phyloP scores from a whole-genome alignment of 1,140 invertebrate genomes.

The Meloidogyne hapla region DNA sequence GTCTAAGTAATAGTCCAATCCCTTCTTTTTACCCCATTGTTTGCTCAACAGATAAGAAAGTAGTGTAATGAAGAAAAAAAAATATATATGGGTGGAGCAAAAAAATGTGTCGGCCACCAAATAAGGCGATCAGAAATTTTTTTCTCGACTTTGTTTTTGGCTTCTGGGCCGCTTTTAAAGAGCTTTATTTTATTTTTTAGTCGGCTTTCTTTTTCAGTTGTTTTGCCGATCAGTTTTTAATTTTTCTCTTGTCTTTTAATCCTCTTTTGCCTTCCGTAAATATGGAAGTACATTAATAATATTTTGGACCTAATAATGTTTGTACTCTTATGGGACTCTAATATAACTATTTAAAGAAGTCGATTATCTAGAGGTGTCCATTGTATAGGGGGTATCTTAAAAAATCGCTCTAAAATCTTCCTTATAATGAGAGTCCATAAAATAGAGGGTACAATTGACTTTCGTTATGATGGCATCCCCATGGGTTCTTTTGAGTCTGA shows the following conservation, averaged over 20 bases:
- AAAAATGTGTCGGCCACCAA: constrained; percentile 28
- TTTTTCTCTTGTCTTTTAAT: neutral
- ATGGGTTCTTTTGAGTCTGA: too few species aligned
- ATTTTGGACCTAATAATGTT: too few species aligned
- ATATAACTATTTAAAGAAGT: too few species aligned
- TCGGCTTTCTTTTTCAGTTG: constrained; percentile 2
- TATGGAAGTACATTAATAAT: neutral
- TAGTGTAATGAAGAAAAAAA: neutral
- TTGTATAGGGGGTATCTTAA: too few species aligned
- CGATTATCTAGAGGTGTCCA: too few species aligned
- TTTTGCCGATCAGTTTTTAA: constrained; percentile 15
- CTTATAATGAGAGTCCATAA: too few species aligned
- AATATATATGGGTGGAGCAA: neutral
- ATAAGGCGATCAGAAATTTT: constrained; percentile 26
- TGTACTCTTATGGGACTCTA: too few species aligned
- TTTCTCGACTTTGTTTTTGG: neutral
- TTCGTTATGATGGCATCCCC: too few species aligned
- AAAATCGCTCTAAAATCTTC: too few species aligned
- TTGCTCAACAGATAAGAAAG: constrained; percentile 23
- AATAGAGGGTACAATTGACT: too few species aligned
- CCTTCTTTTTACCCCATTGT: constrained; percentile 1
- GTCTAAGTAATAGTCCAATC: constrained; percentile 5
- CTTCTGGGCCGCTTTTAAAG: constrained; percentile 1
- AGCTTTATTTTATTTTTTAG: neutral
- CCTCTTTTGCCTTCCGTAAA: neutral